phyloP scores from a whole-genome alignment of 2,113 vertebrate genomes.

The Nycticorax nycticorax region DNA sequence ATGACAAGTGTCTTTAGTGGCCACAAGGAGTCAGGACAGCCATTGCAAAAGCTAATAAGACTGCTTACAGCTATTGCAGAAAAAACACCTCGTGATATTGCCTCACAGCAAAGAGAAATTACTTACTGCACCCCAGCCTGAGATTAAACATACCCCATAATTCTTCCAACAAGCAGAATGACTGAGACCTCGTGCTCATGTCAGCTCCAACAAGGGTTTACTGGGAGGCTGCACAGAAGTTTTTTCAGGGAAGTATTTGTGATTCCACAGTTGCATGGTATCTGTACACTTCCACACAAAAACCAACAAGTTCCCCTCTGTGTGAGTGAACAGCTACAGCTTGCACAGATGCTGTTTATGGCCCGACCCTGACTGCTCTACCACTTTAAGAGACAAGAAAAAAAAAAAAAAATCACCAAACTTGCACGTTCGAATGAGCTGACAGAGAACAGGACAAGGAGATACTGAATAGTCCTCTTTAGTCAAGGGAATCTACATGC shows the following conservation, averaged over 20 bases:
- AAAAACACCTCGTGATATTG: not conserved
- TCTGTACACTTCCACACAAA: not conserved
- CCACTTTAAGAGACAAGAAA: rapidly evolving
- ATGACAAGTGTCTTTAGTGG: not conserved
- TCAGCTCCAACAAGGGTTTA: not conserved
- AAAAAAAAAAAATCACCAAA: not conserved
- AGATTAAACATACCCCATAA: not conserved
- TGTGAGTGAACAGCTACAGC: not conserved
- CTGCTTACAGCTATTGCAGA: not conserved
- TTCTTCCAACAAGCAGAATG: not conserved
- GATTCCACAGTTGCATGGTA: not conserved
- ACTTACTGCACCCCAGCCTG: not conserved
- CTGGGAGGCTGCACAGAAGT: not conserved
- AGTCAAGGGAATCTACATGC: not conserved
- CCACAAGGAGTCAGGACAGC: conserved; percentile 57
- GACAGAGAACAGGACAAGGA: not conserved
- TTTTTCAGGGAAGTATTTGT: not conserved
- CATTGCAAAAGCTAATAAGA: not conserved
- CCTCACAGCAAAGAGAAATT: not conserved
- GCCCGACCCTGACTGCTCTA: not conserved
- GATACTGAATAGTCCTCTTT: not conserved
- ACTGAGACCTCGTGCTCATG: not conserved
- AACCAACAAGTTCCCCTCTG: not conserved
- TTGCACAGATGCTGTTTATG: not conserved
- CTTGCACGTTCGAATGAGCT: rapidly evolving